Base-by-base conservation (phyloP, 2,797 vertebrate genomes). In the Sarcoramphus papa region DNA sequence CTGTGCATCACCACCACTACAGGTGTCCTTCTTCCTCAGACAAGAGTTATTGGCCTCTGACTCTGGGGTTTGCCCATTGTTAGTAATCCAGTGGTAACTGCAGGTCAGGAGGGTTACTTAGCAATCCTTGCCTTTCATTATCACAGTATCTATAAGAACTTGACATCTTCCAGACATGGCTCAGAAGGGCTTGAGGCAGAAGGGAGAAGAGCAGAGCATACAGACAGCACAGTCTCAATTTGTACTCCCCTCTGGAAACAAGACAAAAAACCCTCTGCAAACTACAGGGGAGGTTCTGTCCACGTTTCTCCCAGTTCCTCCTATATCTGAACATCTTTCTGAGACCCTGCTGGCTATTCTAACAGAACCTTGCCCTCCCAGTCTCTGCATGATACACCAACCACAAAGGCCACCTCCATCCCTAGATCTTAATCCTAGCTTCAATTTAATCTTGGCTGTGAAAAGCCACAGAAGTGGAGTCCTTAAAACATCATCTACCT, bases 1-100 rank as follows among this genome's bases (percentile, higher is more conserved):
- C 3, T 0, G 18, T 9, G 20, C 22, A 31, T 4, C 59, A 27
- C 27, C 57, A 31, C 13, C 4, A 2, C 33, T 43, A 35, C 14
- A 30, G 62, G 21, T 6, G 12, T 21, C 48, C 33, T 59, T 0
- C 57, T 16, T 60, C 57, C 63, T 79, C 70, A 41, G 57, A 14
- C 40, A 3, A 21, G 10, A 7, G 14, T 10, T 41, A 41, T 2
- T 40, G 35, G 45, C 41, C 65, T 81, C 77, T 5, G 18, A 14
- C 30, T 15, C 0, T 3, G 6, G 5, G 45, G n/a, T 53, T 45
- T 60, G 50, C 41, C 53, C 64, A 8, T 4, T 45, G 10, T 31
- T 56, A 40, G 45, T 3, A 37, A 72, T 8, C 27, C 22, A 21
- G n/a, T 2, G 14, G 43, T 21, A n/a, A 4, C 69, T n/a, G 22